phyloP scores from a whole-genome alignment of 2,888 invertebrate genomes.

The Acleris holmiana region DNA sequence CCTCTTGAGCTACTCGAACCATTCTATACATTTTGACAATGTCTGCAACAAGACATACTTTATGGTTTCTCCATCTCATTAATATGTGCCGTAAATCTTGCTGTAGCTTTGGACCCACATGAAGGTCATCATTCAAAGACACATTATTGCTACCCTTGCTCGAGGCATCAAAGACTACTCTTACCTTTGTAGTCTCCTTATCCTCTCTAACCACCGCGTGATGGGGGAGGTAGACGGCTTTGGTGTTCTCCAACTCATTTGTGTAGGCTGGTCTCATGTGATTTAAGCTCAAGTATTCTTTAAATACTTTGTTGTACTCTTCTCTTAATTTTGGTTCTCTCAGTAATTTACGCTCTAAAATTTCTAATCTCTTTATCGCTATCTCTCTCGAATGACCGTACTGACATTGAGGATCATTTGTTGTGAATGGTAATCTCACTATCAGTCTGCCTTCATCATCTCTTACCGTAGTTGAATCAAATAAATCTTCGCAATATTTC shows the following conservation, averaged over 20 bases:
- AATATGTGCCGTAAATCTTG: conserved; percentile 16
- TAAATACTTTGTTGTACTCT: conserved; percentile 39
- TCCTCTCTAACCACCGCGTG: conserved; percentile 7
- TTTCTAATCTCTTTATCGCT: conserved; percentile 30
- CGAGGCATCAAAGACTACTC: conserved; percentile 9
- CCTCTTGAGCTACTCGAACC: conserved; percentile 19
- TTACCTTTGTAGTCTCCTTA: conserved; percentile 11
- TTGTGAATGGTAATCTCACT: conserved; percentile 39
- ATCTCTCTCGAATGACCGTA: conserved; percentile 36
- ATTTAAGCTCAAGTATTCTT: conserved; percentile 34
- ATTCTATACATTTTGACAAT: conserved; percentile 20
- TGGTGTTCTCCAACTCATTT: conserved; percentile 12
- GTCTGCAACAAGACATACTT: background rate
- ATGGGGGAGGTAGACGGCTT: background rate
- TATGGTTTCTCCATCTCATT: background rate
- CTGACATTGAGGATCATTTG: conserved; percentile 32
- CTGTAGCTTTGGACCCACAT: conserved; percentile 12
- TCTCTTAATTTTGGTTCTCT: conserved; percentile 22
- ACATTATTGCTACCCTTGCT: conserved; percentile 11
- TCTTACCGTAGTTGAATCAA: conserved; percentile 28
- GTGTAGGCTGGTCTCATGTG: conserved; percentile 32
- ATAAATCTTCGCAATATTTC: conserved; percentile 32
- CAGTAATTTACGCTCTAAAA: conserved; percentile 30
- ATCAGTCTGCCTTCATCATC: conserved; percentile 34
- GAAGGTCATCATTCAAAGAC: conserved; percentile 9